phyloP scores from a whole-genome alignment of 2,113 vertebrate genomes.

The Bos javanicus region DNA sequence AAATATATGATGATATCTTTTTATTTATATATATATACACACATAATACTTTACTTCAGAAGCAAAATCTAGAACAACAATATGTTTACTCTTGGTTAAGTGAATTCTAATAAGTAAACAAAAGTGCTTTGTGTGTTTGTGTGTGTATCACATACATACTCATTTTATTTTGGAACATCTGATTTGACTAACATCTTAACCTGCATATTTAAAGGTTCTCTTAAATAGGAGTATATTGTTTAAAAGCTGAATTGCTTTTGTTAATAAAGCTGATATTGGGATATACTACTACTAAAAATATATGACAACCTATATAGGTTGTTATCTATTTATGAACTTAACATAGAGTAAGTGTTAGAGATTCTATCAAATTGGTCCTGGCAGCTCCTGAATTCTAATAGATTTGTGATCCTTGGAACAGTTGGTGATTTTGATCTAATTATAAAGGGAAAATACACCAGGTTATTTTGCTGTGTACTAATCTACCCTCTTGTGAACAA shows the following conservation, averaged over 20 bases:
- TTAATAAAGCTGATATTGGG: background rate
- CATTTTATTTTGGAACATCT: slow-evolving; percentile 33
- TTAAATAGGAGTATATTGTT: background rate
- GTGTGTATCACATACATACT: background rate
- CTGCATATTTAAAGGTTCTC: background rate
- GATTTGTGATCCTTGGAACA: background rate
- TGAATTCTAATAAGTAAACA: slow-evolving; percentile 22
- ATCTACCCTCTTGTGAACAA: background rate
- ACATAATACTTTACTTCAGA: background rate
- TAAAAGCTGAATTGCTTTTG: background rate
- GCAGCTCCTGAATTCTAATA: background rate
- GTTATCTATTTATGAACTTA: background rate
- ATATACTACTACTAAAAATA: background rate
- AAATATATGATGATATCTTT: background rate
- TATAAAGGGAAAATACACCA: background rate
- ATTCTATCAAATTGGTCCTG: background rate
- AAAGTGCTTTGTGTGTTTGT: background rate
- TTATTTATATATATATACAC: background rate
- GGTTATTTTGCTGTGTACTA: background rate
- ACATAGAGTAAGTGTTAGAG: background rate
- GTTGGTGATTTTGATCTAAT: background rate
- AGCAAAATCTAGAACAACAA: slow-evolving; percentile 19
- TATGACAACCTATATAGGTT: background rate
- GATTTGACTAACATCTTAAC: background rate
- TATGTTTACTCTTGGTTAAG: background rate